Base-by-base conservation (phyloP, 2,888 invertebrate genomes). In the Therioaphis trifolii region DNA sequence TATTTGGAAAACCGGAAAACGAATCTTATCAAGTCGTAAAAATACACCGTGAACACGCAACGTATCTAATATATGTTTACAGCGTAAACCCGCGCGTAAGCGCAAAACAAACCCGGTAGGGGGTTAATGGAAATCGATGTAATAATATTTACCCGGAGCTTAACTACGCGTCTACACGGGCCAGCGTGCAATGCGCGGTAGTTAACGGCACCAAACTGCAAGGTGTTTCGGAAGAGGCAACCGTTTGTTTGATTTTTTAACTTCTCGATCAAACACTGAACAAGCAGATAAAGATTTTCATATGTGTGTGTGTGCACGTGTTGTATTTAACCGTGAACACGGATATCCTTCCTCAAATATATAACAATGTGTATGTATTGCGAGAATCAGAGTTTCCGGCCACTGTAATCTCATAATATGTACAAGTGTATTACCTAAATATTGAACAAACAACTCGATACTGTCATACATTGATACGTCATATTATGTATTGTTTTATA, bases 11-110 rank as follows among this genome's bases (percentile, higher is more conserved):
- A 72, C 80, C 49, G 80, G 80, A 82, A 80, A 82, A 82, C 80
- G 72, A 55, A 58, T 72, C 72, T 82, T 82, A 82, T 82, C 80
- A 21, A 72, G 72, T 61, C 49, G 49, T 58, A 80, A 80, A 80
- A 80, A 71, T n/a, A 35, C 21, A 21, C 69, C 46, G 46, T 69
- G 40, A 1, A 11, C 24, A 27, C 15, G 46, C 18, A n/a, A 18
- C 18, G 43, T 9, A 18, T 27, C 2, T 15, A 24, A 74, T 40
- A 24, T 15, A 52, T 21, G n/a, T 52, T 9, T 52, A 72, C 9
- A 58, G 43, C n/a, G n/a, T 76, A n/a, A 63, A 71, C 24, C 3
- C 43, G 29, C 43, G 46, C 29, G 29, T 35, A 52, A 66, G 66
- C 68, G 14, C 68, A 55, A 68, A 68, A 68, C 78, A 68, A 78